Conservation (phyloP, 2,888 invertebrate genomes). For the Ditylenchus weischeri region DNA sequence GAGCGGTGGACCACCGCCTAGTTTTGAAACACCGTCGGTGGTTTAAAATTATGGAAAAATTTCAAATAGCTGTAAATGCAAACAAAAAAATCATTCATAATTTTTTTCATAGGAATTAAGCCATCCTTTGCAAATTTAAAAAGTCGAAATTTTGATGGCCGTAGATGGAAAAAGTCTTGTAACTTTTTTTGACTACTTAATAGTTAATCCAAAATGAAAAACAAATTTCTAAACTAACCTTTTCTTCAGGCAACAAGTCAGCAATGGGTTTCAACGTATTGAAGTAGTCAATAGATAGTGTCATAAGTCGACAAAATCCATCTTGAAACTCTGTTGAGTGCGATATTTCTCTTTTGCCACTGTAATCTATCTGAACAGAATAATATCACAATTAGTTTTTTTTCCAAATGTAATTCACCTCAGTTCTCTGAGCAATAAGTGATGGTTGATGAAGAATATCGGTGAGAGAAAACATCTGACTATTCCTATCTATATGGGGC, state of each 20-base stretch:
- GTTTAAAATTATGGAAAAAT: no score
- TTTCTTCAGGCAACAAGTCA: slow-evolving; percentile 46
- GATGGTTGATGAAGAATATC: slow-evolving; percentile 5
- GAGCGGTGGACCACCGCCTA: no score
- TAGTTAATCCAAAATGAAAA: no score
- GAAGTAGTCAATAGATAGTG: slow-evolving; percentile 51
- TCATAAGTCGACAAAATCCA: slow-evolving; percentile 41
- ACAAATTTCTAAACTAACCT: slow-evolving; percentile 32
- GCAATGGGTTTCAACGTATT: slow-evolving; percentile 56
- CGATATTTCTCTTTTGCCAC: not conserved
- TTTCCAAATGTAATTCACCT: not conserved
- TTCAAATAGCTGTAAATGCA: no score
- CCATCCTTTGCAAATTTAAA: no score
- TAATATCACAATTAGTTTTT: not conserved
- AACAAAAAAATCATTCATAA: no score
- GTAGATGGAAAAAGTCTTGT: no score
- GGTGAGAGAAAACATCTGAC: not conserved
- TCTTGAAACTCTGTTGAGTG: slow-evolving; percentile 20
- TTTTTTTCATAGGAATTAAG: no score
- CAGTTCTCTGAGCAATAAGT: slow-evolving; percentile 3
- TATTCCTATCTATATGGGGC: not conserved
- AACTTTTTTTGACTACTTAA: no score
- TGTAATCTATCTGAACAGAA: slow-evolving; percentile 2
- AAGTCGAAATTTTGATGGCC: no score
- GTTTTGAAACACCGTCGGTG: no score